These are phyloP conservation scores for Drosophila bocqueti DNA, from an alignment of 1,140 invertebrate genomes.

Conservation along the genomic window DNA sequence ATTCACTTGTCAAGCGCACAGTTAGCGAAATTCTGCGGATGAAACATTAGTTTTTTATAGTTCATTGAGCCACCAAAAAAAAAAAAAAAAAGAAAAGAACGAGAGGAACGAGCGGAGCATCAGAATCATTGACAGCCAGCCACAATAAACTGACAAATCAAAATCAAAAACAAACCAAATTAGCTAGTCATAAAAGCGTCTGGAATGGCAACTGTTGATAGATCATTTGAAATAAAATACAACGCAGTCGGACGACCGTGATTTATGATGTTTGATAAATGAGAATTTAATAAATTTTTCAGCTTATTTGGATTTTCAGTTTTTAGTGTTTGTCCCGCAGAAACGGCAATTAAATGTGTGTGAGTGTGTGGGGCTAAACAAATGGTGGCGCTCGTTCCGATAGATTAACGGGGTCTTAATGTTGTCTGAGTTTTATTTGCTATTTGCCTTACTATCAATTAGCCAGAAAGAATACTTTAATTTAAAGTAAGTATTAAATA, in stretches of 20 bases:
- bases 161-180: constrained; percentile 77
- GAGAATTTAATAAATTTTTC: constrained; percentile 81
- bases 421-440: constrained; percentile 52
- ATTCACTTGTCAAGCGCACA: constrained; percentile 75
- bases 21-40: constrained; percentile 22
- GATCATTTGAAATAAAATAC: constrained; percentile 71
- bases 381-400: constrained; percentile 72
- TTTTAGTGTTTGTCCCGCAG: constrained; percentile 37
- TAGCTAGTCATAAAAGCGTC: constrained; percentile 76
- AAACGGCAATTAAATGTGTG: constrained; percentile 62
- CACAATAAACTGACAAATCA: constrained; percentile 70
- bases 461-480: constrained; percentile 21
- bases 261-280: constrained; percentile 82
- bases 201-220: constrained; percentile 79
- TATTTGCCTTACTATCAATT: constrained; percentile 41
- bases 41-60: constrained; percentile 76
- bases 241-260: constrained; percentile 48
- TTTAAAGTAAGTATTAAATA: constrained; percentile 12
- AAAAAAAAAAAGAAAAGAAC: constrained; percentile 15
- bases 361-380: constrained; percentile 44
- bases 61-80: constrained; percentile 64
- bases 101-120: constrained; percentile 20
- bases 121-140: constrained; percentile 38
- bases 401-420: constrained; percentile 68
- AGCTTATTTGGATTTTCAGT: constrained; percentile 60